Conservation (phyloP, 2,113 vertebrate species). For the Callipepla californica region DNA sequence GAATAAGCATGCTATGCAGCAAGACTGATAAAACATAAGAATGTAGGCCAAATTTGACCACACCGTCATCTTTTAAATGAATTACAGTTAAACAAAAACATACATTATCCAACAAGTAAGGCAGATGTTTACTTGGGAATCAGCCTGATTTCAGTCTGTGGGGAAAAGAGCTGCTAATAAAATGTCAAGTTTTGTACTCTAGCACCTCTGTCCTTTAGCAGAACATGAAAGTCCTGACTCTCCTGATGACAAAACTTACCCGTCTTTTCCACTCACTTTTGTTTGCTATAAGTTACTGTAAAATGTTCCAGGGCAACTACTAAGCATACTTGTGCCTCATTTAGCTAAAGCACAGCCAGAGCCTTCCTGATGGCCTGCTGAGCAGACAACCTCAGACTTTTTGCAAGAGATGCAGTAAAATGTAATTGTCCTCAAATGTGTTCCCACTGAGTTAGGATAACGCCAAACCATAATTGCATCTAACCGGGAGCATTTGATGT, state of each 20-base stretch:
- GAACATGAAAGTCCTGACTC: background rate
- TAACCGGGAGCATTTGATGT: constrained; percentile 50
- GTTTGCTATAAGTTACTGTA: background rate
- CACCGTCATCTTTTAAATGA: background rate
- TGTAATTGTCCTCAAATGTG: constrained; percentile 5
- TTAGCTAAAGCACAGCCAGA: constrained; percentile 5
- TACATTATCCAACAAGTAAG: background rate
- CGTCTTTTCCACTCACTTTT: background rate
- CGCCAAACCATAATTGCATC: constrained; percentile 62
- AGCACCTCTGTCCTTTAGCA: background rate
- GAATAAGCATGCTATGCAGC: background rate
- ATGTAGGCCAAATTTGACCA: background rate
- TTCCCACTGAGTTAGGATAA: constrained; percentile 35
- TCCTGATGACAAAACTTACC: background rate
- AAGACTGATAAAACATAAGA: background rate
- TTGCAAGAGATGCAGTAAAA: constrained; percentile 59
- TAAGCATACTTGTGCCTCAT: constrained; percentile 39
- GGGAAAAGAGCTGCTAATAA: background rate
- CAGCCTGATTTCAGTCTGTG: background rate
- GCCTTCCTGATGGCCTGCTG: constrained; percentile 17
- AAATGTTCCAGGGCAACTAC: background rate
- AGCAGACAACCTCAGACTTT: constrained; percentile 55
- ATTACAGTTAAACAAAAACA: background rate
- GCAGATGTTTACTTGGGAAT: background rate
- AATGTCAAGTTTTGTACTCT: background rate